phyloP scores from a whole-genome alignment of 2,797 vertebrate genomes.

The Molossus alvarezi region DNA sequence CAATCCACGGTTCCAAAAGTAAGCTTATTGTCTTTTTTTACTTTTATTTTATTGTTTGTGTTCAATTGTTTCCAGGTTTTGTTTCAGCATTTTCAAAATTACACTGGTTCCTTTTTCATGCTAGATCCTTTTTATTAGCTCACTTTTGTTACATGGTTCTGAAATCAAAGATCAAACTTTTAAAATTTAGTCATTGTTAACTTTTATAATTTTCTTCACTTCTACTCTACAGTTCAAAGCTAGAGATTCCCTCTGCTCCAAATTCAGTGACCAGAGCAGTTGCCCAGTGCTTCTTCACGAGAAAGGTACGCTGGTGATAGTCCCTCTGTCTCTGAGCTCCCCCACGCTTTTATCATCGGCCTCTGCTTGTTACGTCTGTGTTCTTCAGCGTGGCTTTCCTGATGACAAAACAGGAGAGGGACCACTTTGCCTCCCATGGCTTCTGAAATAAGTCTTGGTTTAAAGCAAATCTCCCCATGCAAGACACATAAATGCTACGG shows the following conservation, averaged over 20 bases:
- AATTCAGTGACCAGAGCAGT: background rate
- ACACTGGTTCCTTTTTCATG: background rate
- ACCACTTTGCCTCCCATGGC: background rate
- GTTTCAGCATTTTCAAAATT: background rate
- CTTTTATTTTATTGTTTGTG: background rate
- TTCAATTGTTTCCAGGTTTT: background rate
- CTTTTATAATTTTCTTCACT: background rate
- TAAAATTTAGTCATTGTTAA: background rate
- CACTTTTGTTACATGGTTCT: background rate
- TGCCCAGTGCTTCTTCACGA: background rate
- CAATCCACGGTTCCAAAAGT: background rate
- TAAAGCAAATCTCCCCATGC: background rate
- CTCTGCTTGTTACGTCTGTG: background rate
- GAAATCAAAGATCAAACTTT: background rate
- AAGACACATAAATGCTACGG: background rate
- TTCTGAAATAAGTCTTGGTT: background rate
- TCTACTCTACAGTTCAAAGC: background rate
- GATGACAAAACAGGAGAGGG: background rate
- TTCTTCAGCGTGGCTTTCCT: background rate
- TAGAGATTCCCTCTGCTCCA: background rate
- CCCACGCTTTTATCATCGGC: accelerated
- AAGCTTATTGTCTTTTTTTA: background rate
- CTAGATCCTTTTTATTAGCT: background rate
- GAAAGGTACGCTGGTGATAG: accelerated
- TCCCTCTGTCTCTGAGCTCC: background rate